Evolutionary conservation across 2,797 vertebrate species (phyloP), one percentile per base, ranked within the genome.

Genomic region (Eleutherodactylus coqui): DNA sequence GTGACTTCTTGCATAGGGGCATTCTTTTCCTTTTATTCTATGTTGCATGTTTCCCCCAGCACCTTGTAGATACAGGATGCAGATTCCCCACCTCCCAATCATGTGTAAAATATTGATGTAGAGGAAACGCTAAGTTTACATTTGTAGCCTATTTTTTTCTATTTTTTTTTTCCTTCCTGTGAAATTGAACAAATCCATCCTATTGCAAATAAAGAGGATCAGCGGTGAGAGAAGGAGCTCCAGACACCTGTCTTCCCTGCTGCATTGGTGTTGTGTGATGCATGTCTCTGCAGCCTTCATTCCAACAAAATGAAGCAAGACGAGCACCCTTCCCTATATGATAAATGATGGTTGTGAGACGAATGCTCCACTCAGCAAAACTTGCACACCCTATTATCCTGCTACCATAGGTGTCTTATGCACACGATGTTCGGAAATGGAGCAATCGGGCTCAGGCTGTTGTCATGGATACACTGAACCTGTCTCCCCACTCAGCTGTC

Each of bases 401-500:
- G 69, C 84, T 80, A 67, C 70, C 78, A 86, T 81, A 86, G 78
- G 78, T 86, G 78, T 81, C 79, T 86, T 51, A 75, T 86, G 77
- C 64, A 81, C 69, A 79, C 78, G 11, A 82, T 86, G 85, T 58
- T 86, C 78, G 67, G 85, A 86, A 86, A 86, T 86, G 85, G 85
- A 86, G 85, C 85, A 86, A 75, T 86, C 78, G 78, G 84, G 85
- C 85, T 86, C 85, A 86, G 67, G 69, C 78, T 86, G 85, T 86
- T 86, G 85, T 86, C 85, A 86, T 86, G 85, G 85, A 86, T 86
- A 86, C 85, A 75, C 85, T 81, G 85, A 86, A 86, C 85, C 77
- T 85, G 84, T 85, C 84, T 85, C 84, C 84, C 84, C 69, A 84
- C 78, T 86, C 78, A 81, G 85, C 78, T 86, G 85, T 86, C 85